Evolutionary conservation across 2,113 vertebrate genomes (phyloP), one percentile per base, ranked within the genome.

Genomic region (Thomomys bottae): DNA sequence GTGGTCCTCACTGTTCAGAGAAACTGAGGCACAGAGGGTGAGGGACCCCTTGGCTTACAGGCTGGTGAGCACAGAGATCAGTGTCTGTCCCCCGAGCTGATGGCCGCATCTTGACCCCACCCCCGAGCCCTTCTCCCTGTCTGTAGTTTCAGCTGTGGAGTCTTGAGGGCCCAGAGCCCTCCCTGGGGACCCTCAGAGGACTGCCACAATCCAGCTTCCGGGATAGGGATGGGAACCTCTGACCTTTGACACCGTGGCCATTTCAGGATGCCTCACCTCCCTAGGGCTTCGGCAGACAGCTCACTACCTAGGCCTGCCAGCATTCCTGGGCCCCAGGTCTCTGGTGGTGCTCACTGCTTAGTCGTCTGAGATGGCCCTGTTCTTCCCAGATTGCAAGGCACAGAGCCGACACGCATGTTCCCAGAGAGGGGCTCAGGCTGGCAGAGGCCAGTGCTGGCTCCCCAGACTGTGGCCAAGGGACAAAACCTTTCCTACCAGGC

Each of bases 281-380:
- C n/a, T 26, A 21, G 49, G 73, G 63, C 34, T 28, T 64, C 71
- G 28, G 8, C 5, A 54, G 8, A 8, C 5, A n/a, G 42, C 26
- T n/a, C 30, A 11, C 36, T 28, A 9, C 23, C 70, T n/a, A 1
- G 54, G 45, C 8, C 80, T 2, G 4, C 7, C 0, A 0, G 20
- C 54, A 6, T 15, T 17, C 15, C 63, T 15, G 5, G 28, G 12
- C 34, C 20, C 30, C 12, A 9, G 15, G 4, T 21, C 42, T 26
- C 2, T 5, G n/a, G 24, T 20, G 18, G 42, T 14, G 11, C 36
- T 71, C 3, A 5, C 20, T 34, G 45, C 14, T 54, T 54, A 54
- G 49, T 12, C 1, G 45, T n/a, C 45, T 40, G 23, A 34, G 26
- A n/a, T 10, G 30, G 8, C 70, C 59, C n/a, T 11, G 49, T 54